Percentiles rank a stretch among this genome's conserved stretches.
phyloP scores from a whole-genome alignment of 2,113 vertebrate genomes.

The Amblyopsis rosae region DNA sequence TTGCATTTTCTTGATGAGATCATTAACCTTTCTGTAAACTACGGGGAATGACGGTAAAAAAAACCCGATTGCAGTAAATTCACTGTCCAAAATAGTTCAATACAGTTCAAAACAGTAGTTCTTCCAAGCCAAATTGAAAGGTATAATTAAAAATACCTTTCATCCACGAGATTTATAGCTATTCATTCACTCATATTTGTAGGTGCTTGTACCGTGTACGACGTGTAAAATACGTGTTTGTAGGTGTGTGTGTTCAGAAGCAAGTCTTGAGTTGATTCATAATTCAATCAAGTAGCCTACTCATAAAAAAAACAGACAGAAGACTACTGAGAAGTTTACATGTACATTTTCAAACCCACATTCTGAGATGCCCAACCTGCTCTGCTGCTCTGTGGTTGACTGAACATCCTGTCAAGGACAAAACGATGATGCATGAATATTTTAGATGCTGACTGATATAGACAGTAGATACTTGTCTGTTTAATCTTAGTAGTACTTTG shows the following conservation, averaged over 20 bases:
- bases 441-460: constrained; percentile 48
- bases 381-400: constrained; percentile 4
- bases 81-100: constrained; percentile 32
- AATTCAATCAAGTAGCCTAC: constrained; percentile 11
- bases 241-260: constrained; percentile 1
- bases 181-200: constrained; percentile 23
- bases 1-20: constrained; percentile 29
- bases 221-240: constrained; percentile 16
- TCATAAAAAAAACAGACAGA: neutral
- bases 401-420: constrained; percentile 20
- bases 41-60: constrained; percentile 10
- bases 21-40: constrained; percentile 31
- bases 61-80: constrained; percentile 32
- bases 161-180: constrained; percentile 26
- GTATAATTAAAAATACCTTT: constrained; percentile 45
- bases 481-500: constrained; percentile 30
- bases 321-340: neutral
- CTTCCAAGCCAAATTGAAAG: constrained; percentile 38
- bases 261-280: neutral
- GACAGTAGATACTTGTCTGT: constrained; percentile 32
- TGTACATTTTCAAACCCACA: too few relatives aligned
- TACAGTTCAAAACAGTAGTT: constrained; percentile 9
- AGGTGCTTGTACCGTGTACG: constrained; percentile 2
- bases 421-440: constrained; percentile 13
- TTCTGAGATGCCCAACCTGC: neutral